Base-by-base conservation (phyloP, 2,888 invertebrate genomes). In the Callimorpha dominula region DNA sequence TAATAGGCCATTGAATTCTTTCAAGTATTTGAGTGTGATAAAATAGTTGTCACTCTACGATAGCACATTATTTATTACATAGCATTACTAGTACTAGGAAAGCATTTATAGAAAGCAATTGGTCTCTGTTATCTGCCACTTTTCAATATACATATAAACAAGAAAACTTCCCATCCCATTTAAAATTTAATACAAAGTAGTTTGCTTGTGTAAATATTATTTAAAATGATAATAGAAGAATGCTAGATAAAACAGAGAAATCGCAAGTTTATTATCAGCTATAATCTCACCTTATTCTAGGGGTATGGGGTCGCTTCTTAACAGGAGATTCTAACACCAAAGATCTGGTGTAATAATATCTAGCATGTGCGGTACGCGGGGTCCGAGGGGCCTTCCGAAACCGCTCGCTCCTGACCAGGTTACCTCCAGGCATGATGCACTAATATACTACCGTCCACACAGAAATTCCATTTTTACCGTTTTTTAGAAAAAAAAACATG, bases 271-370 rank as follows among this genome's bases (percentile, higher is more conserved):
- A 20, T 57, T 20, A 57, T 20, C 11, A 57, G 2, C 1, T 4
- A 15, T 4, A 40, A 69, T 64, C 87, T 91, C 85, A 93, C 94
- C 93, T 91, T 80, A 81, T 78, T 79, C 89, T 86, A 9, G 87
- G 78, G 42, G 83, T 78, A 43, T 79, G 79, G 12, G 82, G 78
- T 64, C 82, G 83, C 70, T 82, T 88, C 76, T 78, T 88, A 11
- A 79, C 77, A 4, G 91, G 87, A 40, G 87, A 80, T 49, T 91
- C 92, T 63, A 90, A 72, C 52, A 91, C 87, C 76, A 92, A 78
- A 6, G 94, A 93, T 69, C 92, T 88, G 8, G 92, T 91, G 79
- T 94, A 94, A 84, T 94, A 94, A 74, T 93, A 91, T 65, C 90
- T 90, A 68, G 91, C 91, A 77, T 93, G 94, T 46, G 90, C 80